phyloP scores from a whole-genome alignment of 2,113 vertebrate species.

The Clinocottus analis region DNA sequence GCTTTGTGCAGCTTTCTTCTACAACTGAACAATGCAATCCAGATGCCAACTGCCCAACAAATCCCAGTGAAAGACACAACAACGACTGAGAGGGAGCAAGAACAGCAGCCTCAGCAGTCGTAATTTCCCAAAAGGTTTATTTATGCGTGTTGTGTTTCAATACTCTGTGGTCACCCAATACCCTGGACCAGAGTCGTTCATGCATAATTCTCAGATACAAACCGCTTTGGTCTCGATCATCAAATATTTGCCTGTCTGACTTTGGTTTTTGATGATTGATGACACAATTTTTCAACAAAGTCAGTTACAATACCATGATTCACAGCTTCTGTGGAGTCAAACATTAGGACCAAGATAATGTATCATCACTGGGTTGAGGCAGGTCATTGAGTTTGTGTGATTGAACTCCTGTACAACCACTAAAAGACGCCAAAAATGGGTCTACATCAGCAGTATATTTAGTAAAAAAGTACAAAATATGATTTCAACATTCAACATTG shows the following conservation, averaged over 20 bases:
- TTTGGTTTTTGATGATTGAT: constrained; percentile 72
- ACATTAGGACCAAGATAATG: constrained; percentile 26
- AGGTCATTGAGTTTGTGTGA: constrained; percentile 30
- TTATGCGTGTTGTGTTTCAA: constrained; percentile 69
- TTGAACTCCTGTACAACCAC: constrained; percentile 5
- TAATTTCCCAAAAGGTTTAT: constrained; percentile 56
- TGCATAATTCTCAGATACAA: constrained; percentile 66
- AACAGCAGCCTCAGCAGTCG: constrained; percentile 66
- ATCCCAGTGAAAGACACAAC: constrained; percentile 17
- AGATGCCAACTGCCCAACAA: constrained; percentile 41
- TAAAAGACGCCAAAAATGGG: background rate
- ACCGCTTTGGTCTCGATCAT: constrained; percentile 60
- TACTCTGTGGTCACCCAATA: constrained; percentile 71
- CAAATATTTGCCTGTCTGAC: constrained; percentile 59
- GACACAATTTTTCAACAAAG: constrained; percentile 58
- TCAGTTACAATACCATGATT: constrained; percentile 45
- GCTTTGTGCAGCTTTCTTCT: constrained; percentile 24
- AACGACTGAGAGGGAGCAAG: background rate
- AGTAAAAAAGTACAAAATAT: background rate
- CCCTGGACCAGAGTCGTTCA: constrained; percentile 55
- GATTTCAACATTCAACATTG: background rate
- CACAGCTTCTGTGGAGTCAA: constrained; percentile 35
- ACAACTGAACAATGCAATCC: constrained; percentile 23
- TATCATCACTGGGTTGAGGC: constrained; percentile 28
- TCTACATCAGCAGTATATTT: background rate